These are phyloP conservation scores for Diabrotica virgifera DNA, from an alignment of 1,140 invertebrate species.

Conservation along the genomic window DNA sequence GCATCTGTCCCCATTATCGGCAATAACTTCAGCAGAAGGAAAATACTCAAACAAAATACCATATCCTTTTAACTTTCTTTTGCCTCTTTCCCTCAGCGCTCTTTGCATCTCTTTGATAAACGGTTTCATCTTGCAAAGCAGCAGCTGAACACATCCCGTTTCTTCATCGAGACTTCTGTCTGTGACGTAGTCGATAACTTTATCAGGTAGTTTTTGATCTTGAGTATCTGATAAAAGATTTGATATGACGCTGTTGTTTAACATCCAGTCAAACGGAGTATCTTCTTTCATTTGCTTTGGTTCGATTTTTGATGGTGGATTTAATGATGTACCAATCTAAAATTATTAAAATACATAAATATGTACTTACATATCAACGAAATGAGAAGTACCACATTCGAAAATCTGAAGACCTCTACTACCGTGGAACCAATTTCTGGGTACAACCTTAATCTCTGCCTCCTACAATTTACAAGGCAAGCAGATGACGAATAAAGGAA, in stretches of 20 bases:
- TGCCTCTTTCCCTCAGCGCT: slow-evolving; percentile 50
- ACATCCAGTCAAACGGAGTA: slow-evolving; percentile 53
- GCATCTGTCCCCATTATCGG: slow-evolving; percentile 60
- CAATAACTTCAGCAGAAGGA: slow-evolving; percentile 62
- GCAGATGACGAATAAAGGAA: too few species aligned
- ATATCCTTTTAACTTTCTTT: slow-evolving; percentile 43
- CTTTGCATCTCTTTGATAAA: slow-evolving; percentile 72
- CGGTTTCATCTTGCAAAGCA: slow-evolving; percentile 74
- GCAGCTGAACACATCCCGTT: slow-evolving; percentile 66
- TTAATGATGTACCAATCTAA: slow-evolving; percentile 17
- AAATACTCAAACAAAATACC: slow-evolving; percentile 57
- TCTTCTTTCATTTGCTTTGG: slow-evolving; percentile 39
- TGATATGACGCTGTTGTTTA: slow-evolving; percentile 52
- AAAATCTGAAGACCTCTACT: too few species aligned
- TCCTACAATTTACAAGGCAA: too few species aligned
- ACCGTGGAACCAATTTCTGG: too few species aligned
- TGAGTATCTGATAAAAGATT: slow-evolving; percentile 56
- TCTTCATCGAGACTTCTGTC: slow-evolving; percentile 54
- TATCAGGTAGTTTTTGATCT: slow-evolving; percentile 59
- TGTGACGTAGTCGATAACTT: slow-evolving; percentile 60
- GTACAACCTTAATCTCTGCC: too few species aligned
- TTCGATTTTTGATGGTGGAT: slow-evolving; percentile 34
- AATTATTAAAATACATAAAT: neutral
- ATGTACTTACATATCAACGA: too few species aligned
- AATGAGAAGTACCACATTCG: too few species aligned